Percentiles rank a stretch among this genome's conserved stretches.
phyloP scores from a whole-genome alignment of 2,113 vertebrate genomes.

The Bos indicus region DNA sequence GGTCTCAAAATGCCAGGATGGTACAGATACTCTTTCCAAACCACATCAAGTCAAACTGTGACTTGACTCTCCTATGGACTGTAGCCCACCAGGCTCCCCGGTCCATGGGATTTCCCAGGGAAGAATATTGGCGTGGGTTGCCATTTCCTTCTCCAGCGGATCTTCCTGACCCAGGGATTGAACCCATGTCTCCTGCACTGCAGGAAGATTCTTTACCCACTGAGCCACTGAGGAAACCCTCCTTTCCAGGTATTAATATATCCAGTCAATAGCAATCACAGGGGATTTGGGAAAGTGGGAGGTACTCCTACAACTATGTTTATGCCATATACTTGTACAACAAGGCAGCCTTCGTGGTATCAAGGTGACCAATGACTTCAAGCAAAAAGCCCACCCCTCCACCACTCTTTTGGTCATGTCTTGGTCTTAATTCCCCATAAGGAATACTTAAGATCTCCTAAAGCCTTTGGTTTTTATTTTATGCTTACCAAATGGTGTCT shows the following conservation, averaged over 20 bases:
- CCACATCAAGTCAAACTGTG: conserved; percentile 86
- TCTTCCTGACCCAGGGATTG: background rate
- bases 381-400: conserved; percentile 88
- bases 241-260: conserved; percentile 79
- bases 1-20: conserved; percentile 48
- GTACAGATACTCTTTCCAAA: conserved; percentile 78
- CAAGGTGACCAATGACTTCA: conserved; percentile 84
- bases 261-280: conserved; percentile 54
- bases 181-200: background rate
- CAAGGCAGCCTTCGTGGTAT: conserved; percentile 70
- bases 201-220: background rate
- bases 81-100: background rate
- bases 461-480: background rate
- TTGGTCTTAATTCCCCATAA: background rate
- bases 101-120: background rate
- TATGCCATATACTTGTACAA: background rate
- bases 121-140: background rate
- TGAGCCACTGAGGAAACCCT: background rate
- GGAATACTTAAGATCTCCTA: background rate
- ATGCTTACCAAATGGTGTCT: background rate
- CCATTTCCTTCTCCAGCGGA: background rate
- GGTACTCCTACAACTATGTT: background rate
- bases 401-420: conserved; percentile 75
- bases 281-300: background rate
- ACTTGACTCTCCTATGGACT: conserved; percentile 48